A percentile compares a stretch with the other conserved stretches of the same genome.
These are phyloP conservation scores for Myotis findleyi DNA, from an alignment of 2,797 vertebrate genomes.

Conservation along the genomic window DNA sequence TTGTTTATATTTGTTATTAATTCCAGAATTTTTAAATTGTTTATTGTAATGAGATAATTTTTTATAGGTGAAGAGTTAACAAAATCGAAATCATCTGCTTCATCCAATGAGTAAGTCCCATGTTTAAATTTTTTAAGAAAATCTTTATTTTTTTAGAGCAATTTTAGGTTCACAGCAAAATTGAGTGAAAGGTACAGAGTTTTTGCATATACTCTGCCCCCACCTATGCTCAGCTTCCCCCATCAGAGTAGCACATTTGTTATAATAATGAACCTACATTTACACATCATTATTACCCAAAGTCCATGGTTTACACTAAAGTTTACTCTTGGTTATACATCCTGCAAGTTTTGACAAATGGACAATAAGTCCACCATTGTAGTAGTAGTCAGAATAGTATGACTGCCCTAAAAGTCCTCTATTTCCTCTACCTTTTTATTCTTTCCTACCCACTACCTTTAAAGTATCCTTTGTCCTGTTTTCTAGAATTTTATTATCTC, in stretches of 20 bases:
- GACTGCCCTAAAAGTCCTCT: background rate
- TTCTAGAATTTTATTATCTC: slow-evolving; percentile 56
- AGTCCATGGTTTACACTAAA: background rate
- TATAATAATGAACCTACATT: background rate
- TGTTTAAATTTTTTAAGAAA: slow-evolving; percentile 50
- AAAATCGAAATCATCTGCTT: slow-evolving; percentile 89
- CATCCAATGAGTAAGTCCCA: slow-evolving; percentile 93
- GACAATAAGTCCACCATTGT: background rate
- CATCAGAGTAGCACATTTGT: background rate
- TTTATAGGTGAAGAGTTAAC: slow-evolving; percentile 95
- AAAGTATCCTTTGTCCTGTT: slow-evolving; percentile 49
- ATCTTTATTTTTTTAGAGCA: slow-evolving; percentile 36
- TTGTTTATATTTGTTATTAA: background rate
- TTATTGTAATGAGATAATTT: slow-evolving; percentile 60
- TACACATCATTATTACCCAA: background rate
- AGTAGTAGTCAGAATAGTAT: background rate
- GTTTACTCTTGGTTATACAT: background rate
- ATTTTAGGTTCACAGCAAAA: slow-evolving; percentile 49
- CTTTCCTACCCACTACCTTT: background rate
- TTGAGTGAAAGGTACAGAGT: background rate
- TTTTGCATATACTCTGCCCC: background rate
- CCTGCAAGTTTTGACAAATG: background rate
- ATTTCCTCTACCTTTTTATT: background rate
- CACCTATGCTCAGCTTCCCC: background rate
- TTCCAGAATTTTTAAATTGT: slow-evolving; percentile 51